Percentiles rank a stretch among this genome's conserved stretches.
phyloP scores from a whole-genome alignment of 2,797 vertebrate genomes.

The Urophycis tenuis region DNA sequence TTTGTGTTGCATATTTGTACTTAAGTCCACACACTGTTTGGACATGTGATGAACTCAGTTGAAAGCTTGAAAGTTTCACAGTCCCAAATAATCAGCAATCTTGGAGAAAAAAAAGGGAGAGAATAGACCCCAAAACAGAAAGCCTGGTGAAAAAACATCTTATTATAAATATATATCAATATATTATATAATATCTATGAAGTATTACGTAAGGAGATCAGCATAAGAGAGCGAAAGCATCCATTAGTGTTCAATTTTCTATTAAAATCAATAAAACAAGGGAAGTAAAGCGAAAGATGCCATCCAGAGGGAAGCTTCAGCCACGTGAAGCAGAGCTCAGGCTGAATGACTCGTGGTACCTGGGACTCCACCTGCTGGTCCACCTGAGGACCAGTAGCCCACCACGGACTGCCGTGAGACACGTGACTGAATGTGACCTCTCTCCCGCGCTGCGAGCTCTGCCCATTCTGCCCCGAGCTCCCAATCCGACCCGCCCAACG shows the following conservation, averaged over 20 bases:
- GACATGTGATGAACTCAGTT: conserved; percentile 36
- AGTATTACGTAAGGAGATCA: not conserved
- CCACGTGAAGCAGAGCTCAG: not conserved
- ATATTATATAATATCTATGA: not conserved
- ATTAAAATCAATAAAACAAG: not conserved
- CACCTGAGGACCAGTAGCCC: not conserved
- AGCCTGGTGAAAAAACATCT: not conserved
- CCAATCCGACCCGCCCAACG: not conserved
- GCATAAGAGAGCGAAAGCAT: not conserved
- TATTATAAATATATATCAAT: not conserved
- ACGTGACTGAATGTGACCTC: no score
- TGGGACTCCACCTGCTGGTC: not conserved
- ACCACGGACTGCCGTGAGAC: no score
- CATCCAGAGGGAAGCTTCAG: not conserved
- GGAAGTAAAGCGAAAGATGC: not conserved
- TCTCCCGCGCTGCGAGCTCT: no score
- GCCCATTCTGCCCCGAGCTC: no score
- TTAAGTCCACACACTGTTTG: conserved; percentile 59
- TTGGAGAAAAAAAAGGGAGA: not conserved
- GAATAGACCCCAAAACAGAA: not conserved
- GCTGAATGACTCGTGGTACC: not conserved
- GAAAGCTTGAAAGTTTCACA: conserved; percentile 15
- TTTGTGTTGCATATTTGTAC: conserved; percentile 67
- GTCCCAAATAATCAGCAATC: not conserved
- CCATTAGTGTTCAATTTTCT: not conserved